Percentiles rank a stretch among this genome's conserved stretches.
phyloP scores from a whole-genome alignment of 2,113 vertebrate genomes.

The Laticauda laticaudata region DNA sequence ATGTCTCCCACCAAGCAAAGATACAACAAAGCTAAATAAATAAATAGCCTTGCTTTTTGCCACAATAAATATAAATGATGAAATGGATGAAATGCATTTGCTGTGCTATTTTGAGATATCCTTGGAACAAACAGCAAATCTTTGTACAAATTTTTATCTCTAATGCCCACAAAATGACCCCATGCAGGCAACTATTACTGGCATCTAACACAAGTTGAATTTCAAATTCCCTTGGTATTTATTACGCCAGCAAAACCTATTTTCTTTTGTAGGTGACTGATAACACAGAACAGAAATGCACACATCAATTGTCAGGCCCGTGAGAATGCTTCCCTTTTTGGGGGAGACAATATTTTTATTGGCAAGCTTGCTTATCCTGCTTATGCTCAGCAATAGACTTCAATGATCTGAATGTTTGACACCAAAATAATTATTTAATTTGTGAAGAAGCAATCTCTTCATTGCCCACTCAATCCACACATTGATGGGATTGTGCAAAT shows the following conservation, averaged over 20 bases:
- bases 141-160: conserved; percentile 16
- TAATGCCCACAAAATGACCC: conserved; percentile 5
- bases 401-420: background rate
- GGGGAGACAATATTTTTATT: background rate
- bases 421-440: conserved; percentile 27
- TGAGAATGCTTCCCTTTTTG: conserved; percentile 1
- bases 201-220: conserved; percentile 2
- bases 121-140: background rate
- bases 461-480: conserved; percentile 1
- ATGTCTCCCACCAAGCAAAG: background rate
- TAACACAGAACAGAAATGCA: conserved; percentile 46
- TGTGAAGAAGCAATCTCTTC: background rate
- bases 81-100: background rate
- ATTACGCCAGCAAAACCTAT: conserved; percentile 46
- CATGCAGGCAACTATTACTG: background rate
- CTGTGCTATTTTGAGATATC: background rate
- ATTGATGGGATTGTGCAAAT: background rate
- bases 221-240: conserved; percentile 31
- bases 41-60: background rate
- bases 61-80: background rate
- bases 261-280: conserved; percentile 39
- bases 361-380: conserved; percentile 28
- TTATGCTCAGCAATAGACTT: conserved; percentile 5
- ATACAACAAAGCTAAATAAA: background rate
- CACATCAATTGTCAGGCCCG: conserved; percentile 33